phyloP scores from a whole-genome alignment of 2,888 invertebrate genomes.

The Fissipunctia ypsillon region DNA sequence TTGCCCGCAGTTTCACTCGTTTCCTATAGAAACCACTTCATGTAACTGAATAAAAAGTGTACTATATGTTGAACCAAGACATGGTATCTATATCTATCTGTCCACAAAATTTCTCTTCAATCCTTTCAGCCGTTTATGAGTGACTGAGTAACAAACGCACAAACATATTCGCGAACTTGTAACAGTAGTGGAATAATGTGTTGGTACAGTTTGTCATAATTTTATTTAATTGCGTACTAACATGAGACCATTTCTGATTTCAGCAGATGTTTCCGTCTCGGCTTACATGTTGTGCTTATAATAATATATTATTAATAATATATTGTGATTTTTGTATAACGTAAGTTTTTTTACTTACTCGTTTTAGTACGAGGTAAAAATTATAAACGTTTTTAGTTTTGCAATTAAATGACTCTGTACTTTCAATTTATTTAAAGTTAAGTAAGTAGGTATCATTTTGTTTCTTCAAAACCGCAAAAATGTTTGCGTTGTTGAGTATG shows the following conservation, averaged over 20 bases:
- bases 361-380: background rate
- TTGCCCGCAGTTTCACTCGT: background rate
- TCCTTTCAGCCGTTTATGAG: background rate
- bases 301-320: slow-evolving; percentile 21
- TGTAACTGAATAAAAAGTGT: background rate
- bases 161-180: background rate
- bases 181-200: slow-evolving; percentile 15
- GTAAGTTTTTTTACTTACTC: background rate
- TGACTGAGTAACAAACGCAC: background rate
- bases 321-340: background rate
- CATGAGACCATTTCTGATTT: slow-evolving; percentile 40
- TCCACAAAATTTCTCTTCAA: background rate
- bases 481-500: background rate
- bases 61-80: background rate
- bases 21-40: background rate
- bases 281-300: slow-evolving; percentile 23
- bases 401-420: background rate
- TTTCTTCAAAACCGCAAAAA: background rate
- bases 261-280: slow-evolving; percentile 16
- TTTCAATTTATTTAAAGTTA: background rate
- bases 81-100: background rate
- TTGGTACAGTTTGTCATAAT: background rate
- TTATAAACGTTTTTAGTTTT: background rate
- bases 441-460: background rate
- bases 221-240: slow-evolving; percentile 8